These are phyloP conservation scores for Drosophila hawaiiensis DNA, from an alignment of 2,888 invertebrate species.

Conservation along the genomic window DNA sequence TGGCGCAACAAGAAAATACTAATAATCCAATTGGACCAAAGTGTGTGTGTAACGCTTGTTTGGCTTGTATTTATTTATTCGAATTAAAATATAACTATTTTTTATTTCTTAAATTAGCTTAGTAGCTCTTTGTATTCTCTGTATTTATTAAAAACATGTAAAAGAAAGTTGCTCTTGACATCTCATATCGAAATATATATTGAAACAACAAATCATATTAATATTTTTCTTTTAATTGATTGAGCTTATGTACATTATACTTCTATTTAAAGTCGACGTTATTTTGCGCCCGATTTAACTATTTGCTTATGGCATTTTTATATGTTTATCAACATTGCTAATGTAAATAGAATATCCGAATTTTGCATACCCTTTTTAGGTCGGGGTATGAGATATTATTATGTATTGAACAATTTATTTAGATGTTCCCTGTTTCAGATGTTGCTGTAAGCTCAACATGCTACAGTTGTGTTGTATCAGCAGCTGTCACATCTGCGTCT, in stretches of 20 bases:
- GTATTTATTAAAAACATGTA: background rate
- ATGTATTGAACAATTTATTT: background rate
- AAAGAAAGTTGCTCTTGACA: background rate
- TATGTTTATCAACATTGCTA: background rate
- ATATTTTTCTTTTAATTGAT: background rate
- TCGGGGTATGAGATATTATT: background rate
- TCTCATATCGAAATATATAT: background rate
- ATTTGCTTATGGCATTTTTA: background rate
- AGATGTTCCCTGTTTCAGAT: background rate
- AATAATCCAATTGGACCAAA: background rate
- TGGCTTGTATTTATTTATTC: background rate
- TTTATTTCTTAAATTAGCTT: background rate
- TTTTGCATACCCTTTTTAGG: background rate
- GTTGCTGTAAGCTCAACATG: background rate
- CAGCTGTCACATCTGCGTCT: background rate
- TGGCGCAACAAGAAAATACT: background rate
- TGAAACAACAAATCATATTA: background rate
- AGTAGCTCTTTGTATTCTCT: background rate
- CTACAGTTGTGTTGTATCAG: background rate
- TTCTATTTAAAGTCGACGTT: too few species aligned
- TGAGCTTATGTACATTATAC: background rate
- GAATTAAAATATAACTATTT: background rate
- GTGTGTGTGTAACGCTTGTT: background rate
- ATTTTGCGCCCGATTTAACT: background rate
- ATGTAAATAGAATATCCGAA: background rate